These are phyloP conservation scores for Gibbula magus DNA, from an alignment of 2,888 invertebrate genomes.

Conservation along the genomic window DNA sequence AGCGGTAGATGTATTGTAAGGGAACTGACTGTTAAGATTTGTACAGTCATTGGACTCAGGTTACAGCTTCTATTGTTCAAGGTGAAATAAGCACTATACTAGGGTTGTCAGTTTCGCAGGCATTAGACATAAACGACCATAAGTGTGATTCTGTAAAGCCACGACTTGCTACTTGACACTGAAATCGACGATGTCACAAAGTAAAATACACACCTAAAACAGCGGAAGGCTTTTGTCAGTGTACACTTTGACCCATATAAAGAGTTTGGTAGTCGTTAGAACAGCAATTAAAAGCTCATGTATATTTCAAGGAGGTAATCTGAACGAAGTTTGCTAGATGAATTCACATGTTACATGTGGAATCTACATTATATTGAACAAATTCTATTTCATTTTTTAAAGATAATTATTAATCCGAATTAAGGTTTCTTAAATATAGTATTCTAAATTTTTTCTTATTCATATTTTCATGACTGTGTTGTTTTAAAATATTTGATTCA, in stretches of 20 bases:
- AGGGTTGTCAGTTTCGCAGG: conserved; percentile 19
- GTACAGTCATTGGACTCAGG: not conserved
- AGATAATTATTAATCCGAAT: too few species aligned
- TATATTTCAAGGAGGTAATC: too few species aligned
- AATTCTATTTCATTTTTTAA: too few species aligned
- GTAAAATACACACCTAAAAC: conserved; percentile 8
- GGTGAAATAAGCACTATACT: not conserved
- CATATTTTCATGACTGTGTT: too few species aligned
- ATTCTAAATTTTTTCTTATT: too few species aligned
- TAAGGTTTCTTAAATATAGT: too few species aligned
- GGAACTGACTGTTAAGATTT: not conserved
- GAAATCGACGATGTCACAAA: not conserved
- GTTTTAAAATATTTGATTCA: too few species aligned
- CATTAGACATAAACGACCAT: conserved; percentile 23
- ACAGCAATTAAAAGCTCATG: too few species aligned
- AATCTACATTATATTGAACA: too few species aligned
- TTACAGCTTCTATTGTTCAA: not conserved
- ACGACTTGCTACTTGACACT: conserved; percentile 1
- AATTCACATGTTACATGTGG: too few species aligned
- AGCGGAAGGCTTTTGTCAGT: not conserved
- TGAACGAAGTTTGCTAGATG: too few species aligned
- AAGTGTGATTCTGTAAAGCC: conserved; percentile 5
- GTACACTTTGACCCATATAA: not conserved
- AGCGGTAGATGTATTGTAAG: not conserved
- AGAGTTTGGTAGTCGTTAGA: not conserved